Conservation (phyloP, 2,888 invertebrate species). For the Drosophila bunnanda region DNA sequence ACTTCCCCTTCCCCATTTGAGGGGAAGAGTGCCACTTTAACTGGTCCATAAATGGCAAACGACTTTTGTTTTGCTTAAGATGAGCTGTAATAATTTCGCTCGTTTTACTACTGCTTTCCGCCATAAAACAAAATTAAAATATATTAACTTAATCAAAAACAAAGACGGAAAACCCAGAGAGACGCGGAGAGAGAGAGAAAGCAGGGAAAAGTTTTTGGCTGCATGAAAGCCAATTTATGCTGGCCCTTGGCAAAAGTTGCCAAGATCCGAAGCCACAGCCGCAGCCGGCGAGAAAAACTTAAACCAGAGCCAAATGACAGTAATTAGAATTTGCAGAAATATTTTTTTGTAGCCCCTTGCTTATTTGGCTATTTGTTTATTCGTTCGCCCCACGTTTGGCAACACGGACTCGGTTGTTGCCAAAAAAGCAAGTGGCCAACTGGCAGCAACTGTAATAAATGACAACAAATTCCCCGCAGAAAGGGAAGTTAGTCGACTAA, state of each 20-base stretch:
- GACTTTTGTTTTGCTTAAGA: conserved; percentile 38
- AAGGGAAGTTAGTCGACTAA: conserved; percentile 3
- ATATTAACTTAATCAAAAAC: conserved; percentile 46
- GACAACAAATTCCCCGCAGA: conserved; percentile 70
- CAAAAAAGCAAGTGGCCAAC: conserved; percentile 67
- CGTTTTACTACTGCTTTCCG: conserved; percentile 32
- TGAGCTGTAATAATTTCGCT: conserved; percentile 37
- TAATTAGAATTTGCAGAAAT: conserved; percentile 72
- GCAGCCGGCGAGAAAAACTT: conserved; percentile 40
- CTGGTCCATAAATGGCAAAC: conserved; percentile 32
- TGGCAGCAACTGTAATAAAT: conserved; percentile 72
- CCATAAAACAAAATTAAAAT: conserved; percentile 48
- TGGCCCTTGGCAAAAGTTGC: conserved; percentile 32
- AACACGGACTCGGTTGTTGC: conserved; percentile 45
- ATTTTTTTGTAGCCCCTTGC: conserved; percentile 10
- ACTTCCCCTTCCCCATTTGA: neutral
- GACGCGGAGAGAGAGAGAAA: neutral
- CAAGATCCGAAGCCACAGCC: conserved; percentile 31
- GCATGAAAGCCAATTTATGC: conserved; percentile 42
- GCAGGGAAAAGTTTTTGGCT: conserved; percentile 28
- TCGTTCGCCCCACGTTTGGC: conserved; percentile 39
- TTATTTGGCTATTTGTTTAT: conserved; percentile 38
- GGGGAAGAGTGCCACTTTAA: conserved; percentile 7
- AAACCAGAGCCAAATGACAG: conserved; percentile 72
- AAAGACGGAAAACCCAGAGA: neutral